Conservation (phyloP, 2,113 vertebrate genomes). For the Heterotilapia buettikoferi region DNA sequence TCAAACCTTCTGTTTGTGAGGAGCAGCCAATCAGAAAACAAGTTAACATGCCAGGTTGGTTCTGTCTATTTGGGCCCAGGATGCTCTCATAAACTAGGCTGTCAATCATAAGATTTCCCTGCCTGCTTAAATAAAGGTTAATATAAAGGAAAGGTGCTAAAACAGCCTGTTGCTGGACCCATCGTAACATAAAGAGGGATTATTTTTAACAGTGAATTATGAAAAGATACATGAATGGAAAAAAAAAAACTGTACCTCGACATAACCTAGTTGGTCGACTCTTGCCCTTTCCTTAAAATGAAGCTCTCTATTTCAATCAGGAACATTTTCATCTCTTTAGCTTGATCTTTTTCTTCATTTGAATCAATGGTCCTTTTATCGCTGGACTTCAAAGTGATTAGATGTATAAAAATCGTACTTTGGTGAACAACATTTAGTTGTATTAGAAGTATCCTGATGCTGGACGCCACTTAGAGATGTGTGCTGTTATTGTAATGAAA, state of each 20-base stretch:
- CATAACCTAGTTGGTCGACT: not conserved
- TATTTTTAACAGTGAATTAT: not conserved
- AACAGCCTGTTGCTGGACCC: not conserved
- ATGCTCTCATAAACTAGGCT: not conserved
- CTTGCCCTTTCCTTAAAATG: not conserved
- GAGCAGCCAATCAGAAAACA: not conserved
- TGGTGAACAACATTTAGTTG: not conserved
- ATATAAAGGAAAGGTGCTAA: not conserved
- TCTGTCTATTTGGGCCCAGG: not conserved
- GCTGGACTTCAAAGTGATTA: not conserved
- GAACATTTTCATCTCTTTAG: not conserved
- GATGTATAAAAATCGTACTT: not conserved
- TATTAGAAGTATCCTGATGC: not conserved
- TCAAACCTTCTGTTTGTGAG: not conserved
- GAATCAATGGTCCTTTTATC: not conserved
- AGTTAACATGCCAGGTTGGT: not conserved
- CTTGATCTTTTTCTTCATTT: not conserved
- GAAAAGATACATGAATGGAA: not conserved
- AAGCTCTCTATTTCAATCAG: not conserved
- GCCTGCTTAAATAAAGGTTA: not conserved
- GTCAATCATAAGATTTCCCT: not conserved
- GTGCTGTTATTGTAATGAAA: not conserved
- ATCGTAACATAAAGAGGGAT: not conserved
- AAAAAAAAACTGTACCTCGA: not conserved
- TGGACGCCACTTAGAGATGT: not conserved